Percentiles rank a stretch among this genome's conserved stretches.
Conservation (phyloP, 2,113 vertebrate species). For the Henicopernis longicauda region DNA sequence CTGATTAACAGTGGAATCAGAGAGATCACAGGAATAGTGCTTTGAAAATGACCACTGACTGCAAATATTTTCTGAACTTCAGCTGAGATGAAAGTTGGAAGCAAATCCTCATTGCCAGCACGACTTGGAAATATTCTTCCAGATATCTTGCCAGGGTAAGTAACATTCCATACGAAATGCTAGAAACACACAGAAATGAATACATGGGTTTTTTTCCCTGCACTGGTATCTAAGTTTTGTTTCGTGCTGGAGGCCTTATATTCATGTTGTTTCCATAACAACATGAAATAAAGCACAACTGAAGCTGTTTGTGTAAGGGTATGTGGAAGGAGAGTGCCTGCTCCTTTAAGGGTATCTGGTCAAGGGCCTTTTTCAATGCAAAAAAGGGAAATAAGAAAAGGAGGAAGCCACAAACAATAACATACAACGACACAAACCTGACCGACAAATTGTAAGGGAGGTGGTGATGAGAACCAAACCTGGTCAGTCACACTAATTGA, state of each 20-base stretch:
- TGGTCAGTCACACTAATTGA: background rate
- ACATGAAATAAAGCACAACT: background rate
- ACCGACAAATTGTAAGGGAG: background rate
- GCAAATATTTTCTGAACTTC: background rate
- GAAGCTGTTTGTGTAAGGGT: background rate
- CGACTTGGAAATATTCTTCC: background rate
- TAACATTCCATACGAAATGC: background rate
- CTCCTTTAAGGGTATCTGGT: background rate
- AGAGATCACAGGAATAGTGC: background rate
- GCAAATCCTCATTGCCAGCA: background rate
- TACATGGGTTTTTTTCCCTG: background rate
- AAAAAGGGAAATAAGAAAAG: background rate
- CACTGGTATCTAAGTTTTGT: background rate
- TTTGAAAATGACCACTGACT: background rate
- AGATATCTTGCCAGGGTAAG: background rate
- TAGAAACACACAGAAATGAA: background rate
- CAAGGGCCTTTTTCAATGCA: background rate
- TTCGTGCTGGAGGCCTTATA: background rate
- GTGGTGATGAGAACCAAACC: background rate
- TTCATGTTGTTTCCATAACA: slow-evolving; percentile 9
- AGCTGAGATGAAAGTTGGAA: background rate
- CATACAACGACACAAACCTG: background rate
- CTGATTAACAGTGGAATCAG: background rate
- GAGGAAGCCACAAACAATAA: background rate
- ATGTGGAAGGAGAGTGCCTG: background rate